Conservation (phyloP, 2,888 invertebrate species). For the Stegophylla sp. region DNA sequence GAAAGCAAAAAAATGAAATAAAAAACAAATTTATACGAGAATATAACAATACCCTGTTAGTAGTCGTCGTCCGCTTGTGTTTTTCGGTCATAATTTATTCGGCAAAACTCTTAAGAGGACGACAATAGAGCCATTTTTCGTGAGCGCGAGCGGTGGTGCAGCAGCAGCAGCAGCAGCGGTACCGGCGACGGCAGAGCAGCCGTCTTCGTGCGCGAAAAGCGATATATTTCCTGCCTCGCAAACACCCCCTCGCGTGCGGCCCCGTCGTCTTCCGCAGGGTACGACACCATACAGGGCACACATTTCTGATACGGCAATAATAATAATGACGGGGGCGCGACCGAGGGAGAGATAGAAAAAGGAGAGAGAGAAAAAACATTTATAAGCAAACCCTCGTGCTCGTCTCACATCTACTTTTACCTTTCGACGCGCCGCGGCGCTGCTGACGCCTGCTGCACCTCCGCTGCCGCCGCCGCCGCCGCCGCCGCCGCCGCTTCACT, state of each 20-base stretch:
- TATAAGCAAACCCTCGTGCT: slow-evolving; percentile 53
- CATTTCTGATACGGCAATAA: slow-evolving; percentile 56
- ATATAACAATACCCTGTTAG: slow-evolving; percentile 51
- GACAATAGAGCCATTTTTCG: slow-evolving; percentile 59
- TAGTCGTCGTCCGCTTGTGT: slow-evolving; percentile 47
- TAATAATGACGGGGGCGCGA: slow-evolving; percentile 48
- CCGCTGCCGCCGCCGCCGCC: neutral
- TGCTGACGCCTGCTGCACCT: neutral
- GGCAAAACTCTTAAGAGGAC: slow-evolving; percentile 56
- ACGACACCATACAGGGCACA: slow-evolving; percentile 22
- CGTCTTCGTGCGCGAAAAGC: slow-evolving; percentile 47
- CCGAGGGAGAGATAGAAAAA: neutral
- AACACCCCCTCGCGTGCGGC: neutral
- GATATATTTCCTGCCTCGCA: slow-evolving; percentile 47
- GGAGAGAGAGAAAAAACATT: slow-evolving; percentile 36
- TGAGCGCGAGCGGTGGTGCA: slow-evolving; percentile 34
- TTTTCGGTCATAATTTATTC: slow-evolving; percentile 58
- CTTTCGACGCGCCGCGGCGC: slow-evolving; percentile 33
- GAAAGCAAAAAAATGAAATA: slow-evolving; percentile 23
- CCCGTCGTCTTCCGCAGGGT: neutral
- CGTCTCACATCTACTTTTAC: slow-evolving; percentile 37
- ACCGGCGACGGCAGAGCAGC: no score
- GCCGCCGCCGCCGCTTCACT: slow-evolving; percentile 13
- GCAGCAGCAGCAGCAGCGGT: no score
- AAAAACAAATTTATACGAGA: slow-evolving; percentile 54